phyloP scores from a whole-genome alignment of 2,113 vertebrate genomes.

The Entelurus aequoreus region DNA sequence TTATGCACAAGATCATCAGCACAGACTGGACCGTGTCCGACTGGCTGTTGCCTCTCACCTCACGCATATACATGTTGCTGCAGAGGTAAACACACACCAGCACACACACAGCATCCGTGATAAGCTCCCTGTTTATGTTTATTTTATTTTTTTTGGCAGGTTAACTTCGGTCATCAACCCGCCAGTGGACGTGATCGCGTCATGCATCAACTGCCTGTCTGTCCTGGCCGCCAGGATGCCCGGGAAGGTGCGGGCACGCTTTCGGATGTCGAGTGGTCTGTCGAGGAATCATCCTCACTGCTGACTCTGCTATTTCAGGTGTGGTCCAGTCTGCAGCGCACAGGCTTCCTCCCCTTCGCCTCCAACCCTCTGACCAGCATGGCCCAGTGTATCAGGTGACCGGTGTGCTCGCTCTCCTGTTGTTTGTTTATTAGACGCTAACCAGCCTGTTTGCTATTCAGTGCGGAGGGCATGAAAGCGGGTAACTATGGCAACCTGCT shows the following conservation, averaged over 20 bases:
- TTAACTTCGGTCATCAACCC: slow-evolving; percentile 90
- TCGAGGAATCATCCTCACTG: rapidly evolving
- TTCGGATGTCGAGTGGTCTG: not conserved
- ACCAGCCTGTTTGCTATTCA: slow-evolving; percentile 45
- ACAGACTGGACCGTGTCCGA: slow-evolving; percentile 91
- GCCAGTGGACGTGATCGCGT: slow-evolving; percentile 91
- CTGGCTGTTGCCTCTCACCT: slow-evolving; percentile 91
- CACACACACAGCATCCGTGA: no score
- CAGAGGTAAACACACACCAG: slow-evolving; percentile 76
- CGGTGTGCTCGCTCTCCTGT: not conserved
- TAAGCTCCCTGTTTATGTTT: not conserved
- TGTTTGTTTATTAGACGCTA: not conserved
- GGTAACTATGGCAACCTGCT: slow-evolving; percentile 91
- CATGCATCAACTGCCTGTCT: slow-evolving; percentile 92
- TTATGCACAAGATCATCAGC: slow-evolving; percentile 93
- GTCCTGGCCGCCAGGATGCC: slow-evolving; percentile 89
- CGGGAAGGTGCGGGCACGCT: slow-evolving; percentile 76
- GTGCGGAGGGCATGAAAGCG: slow-evolving; percentile 96
- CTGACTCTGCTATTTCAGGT: slow-evolving; percentile 71
- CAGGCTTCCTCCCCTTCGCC: slow-evolving; percentile 91
- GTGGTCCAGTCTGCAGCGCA: slow-evolving; percentile 95
- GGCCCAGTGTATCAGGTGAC: slow-evolving; percentile 87
- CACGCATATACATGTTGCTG: slow-evolving; percentile 94
- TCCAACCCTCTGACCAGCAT: slow-evolving; percentile 82
- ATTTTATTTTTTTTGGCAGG: slow-evolving; percentile 57